Evolutionary conservation across 2,113 vertebrate genomes (phyloP), one percentile per base, ranked within the genome.

Genomic region (Sciurus niger): DNA sequence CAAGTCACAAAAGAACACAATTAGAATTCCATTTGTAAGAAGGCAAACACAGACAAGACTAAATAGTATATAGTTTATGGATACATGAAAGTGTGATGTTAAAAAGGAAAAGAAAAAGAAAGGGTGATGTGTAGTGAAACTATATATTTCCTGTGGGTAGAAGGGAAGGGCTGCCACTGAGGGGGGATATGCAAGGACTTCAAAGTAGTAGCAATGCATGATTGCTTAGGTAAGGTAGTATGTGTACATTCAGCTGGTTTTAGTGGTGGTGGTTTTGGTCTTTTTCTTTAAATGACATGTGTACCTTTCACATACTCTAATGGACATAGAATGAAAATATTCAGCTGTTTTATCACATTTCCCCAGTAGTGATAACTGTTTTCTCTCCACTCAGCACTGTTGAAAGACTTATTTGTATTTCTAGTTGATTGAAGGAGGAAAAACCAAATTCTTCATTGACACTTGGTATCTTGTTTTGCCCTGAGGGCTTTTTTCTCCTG

Each of bases 351-450:
- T 9, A 32, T 90, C 32, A 28, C 55, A 84, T 46, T 90, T 84
- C n/a, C 60, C 53, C 5, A 79, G 37, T 25, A 92, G 46, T 87
- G 82, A 46, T 91, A 91, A 90, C 72, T 88, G 55, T 46, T 91
- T n/a, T 40, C 43, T 82, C 20, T 90, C 92, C 51, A 67, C 40
- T 84, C 18, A 68, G 14, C 22, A 22, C 51, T 34, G 37, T 25
- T 74, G 30, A 24, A 72, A 87, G 20, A 95, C 48, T 72, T 95
- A 32, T 91, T 88, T 94, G n/a, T 82, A 68, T 4, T 46, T 28
- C 12, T 40, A 86, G 37, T 86, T 83, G 17, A 90, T 67, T 37
- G 37, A 83, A 92, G 46, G 14, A 94, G 74, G 55, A 92, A 79
- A 84, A 84, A 24, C 34, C 67, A 94, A 40, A 77, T 82, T 89